phyloP scores from a whole-genome alignment of 2,797 vertebrate genomes.

The Phoebastria nigripes region DNA sequence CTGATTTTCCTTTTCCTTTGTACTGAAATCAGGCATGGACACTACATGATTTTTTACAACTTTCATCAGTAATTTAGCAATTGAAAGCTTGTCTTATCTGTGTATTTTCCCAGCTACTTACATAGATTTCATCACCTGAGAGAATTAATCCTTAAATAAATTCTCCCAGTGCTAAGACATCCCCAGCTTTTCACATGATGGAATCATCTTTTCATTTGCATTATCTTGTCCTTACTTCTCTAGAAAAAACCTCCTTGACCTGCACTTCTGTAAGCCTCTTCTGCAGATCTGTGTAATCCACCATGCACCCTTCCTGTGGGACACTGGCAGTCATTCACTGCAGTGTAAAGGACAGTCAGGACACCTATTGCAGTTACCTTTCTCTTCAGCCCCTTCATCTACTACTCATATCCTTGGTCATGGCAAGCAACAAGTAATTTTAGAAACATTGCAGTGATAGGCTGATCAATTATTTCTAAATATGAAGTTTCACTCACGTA shows the following conservation, averaged over 20 bases:
- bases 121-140: neutral
- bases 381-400: neutral
- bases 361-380: neutral
- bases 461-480: neutral
- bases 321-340: neutral
- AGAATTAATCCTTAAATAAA: neutral
- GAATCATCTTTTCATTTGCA: neutral
- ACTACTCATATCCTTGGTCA: neutral
- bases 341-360: neutral
- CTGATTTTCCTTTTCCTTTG: neutral
- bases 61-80: neutral
- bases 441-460: neutral
- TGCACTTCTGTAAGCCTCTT: neutral
- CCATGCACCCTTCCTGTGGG: neutral
- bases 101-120: neutral
- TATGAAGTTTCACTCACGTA: neutral
- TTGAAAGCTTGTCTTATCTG: neutral
- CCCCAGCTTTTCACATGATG: neutral
- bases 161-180: neutral
- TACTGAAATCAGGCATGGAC: neutral
- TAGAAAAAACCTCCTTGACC: neutral
- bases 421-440: neutral
- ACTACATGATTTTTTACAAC: neutral
- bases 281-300: neutral
- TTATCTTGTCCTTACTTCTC: neutral